Percentiles rank a stretch among this genome's conserved stretches.
Evolutionary conservation across 2,113 vertebrate species (phyloP).

Genomic region (Pelodiscus sinensis): DNA sequence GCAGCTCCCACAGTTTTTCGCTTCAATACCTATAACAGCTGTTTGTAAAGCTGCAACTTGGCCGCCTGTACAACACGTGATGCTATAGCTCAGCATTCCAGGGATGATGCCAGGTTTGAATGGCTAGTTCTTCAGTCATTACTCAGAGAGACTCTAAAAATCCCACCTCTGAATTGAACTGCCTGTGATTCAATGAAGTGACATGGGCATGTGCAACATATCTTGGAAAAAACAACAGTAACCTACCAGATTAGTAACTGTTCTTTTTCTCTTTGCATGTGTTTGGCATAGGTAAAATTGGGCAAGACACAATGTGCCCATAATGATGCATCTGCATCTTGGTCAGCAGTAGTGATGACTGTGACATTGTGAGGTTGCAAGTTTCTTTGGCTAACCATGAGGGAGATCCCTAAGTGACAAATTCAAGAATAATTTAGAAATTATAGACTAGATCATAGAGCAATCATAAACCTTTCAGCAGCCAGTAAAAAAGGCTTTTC

Average conservation of each 20-base stretch:
- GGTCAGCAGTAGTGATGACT: not conserved
- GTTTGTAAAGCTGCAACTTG: too few species aligned
- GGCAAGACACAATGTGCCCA: not conserved
- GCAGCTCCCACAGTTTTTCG: too few species aligned
- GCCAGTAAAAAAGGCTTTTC: conserved; percentile 76
- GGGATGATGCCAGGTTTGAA: too few species aligned
- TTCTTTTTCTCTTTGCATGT: rapidly evolving
- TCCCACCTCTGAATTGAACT: not conserved
- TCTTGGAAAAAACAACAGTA: not conserved
- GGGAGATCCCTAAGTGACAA: conserved; percentile 37
- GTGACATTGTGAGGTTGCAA: not conserved
- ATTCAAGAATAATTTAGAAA: conserved; percentile 71
- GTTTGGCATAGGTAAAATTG: not conserved
- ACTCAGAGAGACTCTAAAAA: not conserved
- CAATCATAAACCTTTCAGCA: conserved; percentile 79
- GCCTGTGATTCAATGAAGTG: not conserved
- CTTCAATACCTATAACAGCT: too few species aligned
- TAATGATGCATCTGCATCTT: not conserved
- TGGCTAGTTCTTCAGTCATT: not conserved
- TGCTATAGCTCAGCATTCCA: too few species aligned
- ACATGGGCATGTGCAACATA: not conserved
- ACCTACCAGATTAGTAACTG: not conserved
- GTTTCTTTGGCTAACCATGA: conserved; percentile 4
- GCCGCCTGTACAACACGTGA: too few species aligned
- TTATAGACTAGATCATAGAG: conserved; percentile 72